phyloP scores from a whole-genome alignment of 2,797 vertebrate genomes.

The Tachyglossus aculeatus region DNA sequence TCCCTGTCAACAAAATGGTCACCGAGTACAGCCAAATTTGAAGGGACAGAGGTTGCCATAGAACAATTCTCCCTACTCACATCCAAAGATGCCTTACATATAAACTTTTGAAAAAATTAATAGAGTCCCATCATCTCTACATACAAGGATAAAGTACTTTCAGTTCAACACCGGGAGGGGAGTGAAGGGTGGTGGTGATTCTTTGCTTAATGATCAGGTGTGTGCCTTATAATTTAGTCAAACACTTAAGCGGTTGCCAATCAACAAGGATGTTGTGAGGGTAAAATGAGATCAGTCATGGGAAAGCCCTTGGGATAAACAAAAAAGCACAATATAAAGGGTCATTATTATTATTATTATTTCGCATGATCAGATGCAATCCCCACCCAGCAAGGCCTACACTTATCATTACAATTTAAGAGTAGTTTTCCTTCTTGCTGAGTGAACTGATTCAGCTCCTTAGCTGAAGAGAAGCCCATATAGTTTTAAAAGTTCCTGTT shows the following conservation, averaged over 20 bases:
- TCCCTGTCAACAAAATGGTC: not conserved
- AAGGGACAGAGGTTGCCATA: not conserved
- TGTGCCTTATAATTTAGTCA: not conserved
- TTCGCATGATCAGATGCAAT: too few species aligned
- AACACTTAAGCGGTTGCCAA: too few species aligned
- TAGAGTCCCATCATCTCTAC: not conserved
- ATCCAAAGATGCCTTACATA: not conserved
- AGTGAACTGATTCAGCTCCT: too few species aligned
- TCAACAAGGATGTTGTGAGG: too few species aligned
- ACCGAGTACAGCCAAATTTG: not conserved
- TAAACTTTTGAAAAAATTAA: not conserved
- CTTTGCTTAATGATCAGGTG: not conserved
- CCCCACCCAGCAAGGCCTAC: too few species aligned
- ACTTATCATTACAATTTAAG: too few species aligned
- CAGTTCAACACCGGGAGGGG: not conserved
- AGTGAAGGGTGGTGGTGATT: too few species aligned
- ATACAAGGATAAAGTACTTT: not conserved
- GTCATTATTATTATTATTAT: too few species aligned
- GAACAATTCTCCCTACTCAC: not conserved
- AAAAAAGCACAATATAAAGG: too few species aligned
- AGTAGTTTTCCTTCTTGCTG: too few species aligned
- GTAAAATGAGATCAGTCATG: too few species aligned
- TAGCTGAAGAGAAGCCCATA: not conserved
- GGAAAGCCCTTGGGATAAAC: too few species aligned
- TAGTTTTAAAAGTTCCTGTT: not conserved